Evolutionary conservation across 1,140 invertebrate species (phyloP), one percentile per base, ranked within the genome.

Genomic region (Cotesia glomerata): DNA sequence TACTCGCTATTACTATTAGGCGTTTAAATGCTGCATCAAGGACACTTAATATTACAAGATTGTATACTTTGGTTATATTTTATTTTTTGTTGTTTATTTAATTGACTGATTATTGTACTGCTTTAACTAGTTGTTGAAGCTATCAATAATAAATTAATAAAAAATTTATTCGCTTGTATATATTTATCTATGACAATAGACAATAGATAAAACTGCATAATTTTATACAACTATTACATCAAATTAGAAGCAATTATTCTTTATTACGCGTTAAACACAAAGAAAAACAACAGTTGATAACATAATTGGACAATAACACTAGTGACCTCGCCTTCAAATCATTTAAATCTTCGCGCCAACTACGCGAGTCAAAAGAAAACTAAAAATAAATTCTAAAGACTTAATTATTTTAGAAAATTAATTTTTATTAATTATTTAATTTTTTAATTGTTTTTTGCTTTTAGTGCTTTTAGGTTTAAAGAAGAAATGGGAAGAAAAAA

Each of bases 21-120:
- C 9, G 32, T 62, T 18, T 67, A 67, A 65, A 67, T 67, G 65
- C 26, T 54, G 16, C 51, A 54, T 49, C 65, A 67, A 67, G 65
- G 65, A 67, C 65, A 49, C 52, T 67, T 65, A 8, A 13, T 32
- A 18, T 36, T 67, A 39, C 9, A 26, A 34, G 11, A n/a, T 3
- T 13, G 34, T 62, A 35, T 18, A 52, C 39, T 34, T 52, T 67
- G 65, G 52, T 39, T 52, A 36, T 51, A 32, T 67, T 67, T n/a
- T 9, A 26, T 62, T 62, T 62, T 62, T n/a, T 34, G 13, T 35
- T 62, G 8, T 13, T 35, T 35, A 16, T 58, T 58, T 58, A 58
- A 18, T 58, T 16, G 2, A 18, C 3, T 18, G 56, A 58, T 58
- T 58, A 16, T 9, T 5, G 16, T 18, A 51, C 52, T 54, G 13